phyloP scores from a whole-genome alignment of 2,113 vertebrate species.

The Girardinichthys multiradiatus region DNA sequence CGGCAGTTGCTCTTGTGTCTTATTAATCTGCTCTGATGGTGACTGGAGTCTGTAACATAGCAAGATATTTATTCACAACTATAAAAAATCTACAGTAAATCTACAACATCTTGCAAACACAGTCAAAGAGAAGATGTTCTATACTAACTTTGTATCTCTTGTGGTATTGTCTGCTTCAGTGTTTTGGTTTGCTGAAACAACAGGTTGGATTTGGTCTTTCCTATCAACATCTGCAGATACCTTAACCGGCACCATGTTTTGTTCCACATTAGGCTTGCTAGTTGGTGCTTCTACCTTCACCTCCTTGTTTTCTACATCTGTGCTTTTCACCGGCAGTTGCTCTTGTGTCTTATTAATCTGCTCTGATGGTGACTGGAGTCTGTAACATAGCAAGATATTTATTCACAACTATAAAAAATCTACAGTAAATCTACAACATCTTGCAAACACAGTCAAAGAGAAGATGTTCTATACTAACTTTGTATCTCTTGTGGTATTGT shows the following conservation, averaged over 20 bases:
- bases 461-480: conserved; percentile 34
- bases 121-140: neutral
- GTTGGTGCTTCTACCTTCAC: neutral
- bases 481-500: too few species aligned
- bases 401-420: conserved; percentile 11
- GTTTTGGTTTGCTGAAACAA: conserved; percentile 1
- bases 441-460: neutral
- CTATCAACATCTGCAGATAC: conserved; percentile 12
- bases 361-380: conserved; percentile 16
- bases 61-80: conserved; percentile 13
- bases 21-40: conserved; percentile 1
- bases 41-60: conserved; percentile 36
- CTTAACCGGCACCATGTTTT: neutral
- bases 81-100: conserved; percentile 4
- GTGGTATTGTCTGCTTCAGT: too few species aligned
- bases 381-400: conserved; percentile 30
- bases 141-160: conserved; percentile 41
- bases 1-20: conserved; percentile 11
- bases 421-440: neutral
- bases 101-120: too few species aligned
- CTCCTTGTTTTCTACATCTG: conserved; percentile 22
- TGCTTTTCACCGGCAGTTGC: conserved; percentile 1
- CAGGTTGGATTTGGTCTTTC: conserved; percentile 1
- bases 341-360: conserved; percentile 1
- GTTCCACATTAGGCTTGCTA: neutral